These are phyloP conservation scores for Phyllopteryx taeniolatus DNA, from an alignment of 2,113 vertebrate genomes.

Conservation along the genomic window DNA sequence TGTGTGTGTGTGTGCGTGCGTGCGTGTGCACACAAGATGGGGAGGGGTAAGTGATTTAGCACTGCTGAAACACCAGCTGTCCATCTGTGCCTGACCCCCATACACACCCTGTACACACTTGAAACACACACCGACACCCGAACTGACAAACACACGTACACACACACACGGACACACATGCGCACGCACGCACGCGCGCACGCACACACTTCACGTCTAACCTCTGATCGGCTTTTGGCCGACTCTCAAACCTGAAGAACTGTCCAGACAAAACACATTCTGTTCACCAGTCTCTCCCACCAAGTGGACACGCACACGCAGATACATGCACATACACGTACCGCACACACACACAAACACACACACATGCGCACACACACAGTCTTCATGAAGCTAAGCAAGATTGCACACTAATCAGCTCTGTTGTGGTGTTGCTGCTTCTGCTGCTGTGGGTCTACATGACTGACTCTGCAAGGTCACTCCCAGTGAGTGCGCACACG, in stretches of 20 bases:
- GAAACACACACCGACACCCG: conserved; percentile 51
- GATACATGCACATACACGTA: conserved; percentile 6
- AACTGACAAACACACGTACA: conserved; percentile 22
- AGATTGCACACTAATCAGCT: conserved; percentile 51
- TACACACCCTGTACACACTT: conserved; percentile 56
- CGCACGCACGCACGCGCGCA: conserved; percentile 22
- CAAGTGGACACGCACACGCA: conserved; percentile 8
- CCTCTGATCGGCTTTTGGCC: conserved; percentile 52
- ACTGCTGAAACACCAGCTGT: conserved; percentile 99
- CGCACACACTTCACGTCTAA: conserved; percentile 28
- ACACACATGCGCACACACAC: conserved; percentile 5
- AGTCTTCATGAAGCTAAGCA: conserved; percentile 30
- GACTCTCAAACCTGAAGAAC: conserved; percentile 48
- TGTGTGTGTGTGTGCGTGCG: conserved; percentile 34
- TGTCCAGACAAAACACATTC: conserved; percentile 51
- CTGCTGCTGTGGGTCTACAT: conserved; percentile 44
- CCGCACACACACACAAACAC: conserved; percentile 6
- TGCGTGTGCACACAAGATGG: conserved; percentile 43
- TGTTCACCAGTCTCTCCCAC: conserved; percentile 38
- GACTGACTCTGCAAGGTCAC: conserved; percentile 67
- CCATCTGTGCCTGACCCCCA: conserved; percentile 82
- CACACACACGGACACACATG: background rate
- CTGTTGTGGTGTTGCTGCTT: conserved; percentile 32
- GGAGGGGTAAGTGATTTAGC: conserved; percentile 98
- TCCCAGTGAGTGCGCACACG: conserved; percentile 28